Percentiles rank a stretch among this genome's conserved stretches.
These are phyloP conservation scores for Caenorhabditis latens DNA, from an alignment of 1,140 invertebrate genomes.

Conservation along the genomic window DNA sequence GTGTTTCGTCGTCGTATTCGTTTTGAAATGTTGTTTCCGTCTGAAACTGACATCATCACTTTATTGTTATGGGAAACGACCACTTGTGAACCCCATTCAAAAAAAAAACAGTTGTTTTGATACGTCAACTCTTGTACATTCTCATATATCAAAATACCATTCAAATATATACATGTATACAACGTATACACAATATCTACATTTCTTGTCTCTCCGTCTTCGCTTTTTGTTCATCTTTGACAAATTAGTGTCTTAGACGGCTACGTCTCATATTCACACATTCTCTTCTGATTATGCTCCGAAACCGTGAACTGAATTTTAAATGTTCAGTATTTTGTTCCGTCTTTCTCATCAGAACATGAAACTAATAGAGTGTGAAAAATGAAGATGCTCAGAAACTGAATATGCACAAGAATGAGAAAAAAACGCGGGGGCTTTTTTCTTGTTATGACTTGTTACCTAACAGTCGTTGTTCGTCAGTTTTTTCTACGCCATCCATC, in stretches of 20 bases:
- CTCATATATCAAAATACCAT: too few relatives aligned
- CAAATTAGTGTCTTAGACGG: conserved; percentile 7
- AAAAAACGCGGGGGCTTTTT: background rate
- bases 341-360: background rate
- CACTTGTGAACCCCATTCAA: too few relatives aligned
- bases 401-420: background rate
- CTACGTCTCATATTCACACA: background rate
- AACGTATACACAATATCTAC: too few relatives aligned
- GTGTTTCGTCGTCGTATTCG: too few relatives aligned
- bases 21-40: too few relatives aligned
- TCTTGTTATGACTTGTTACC: conserved; percentile 35
- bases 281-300: background rate
- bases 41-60: too few relatives aligned
- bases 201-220: background rate
- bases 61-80: too few relatives aligned
- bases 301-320: background rate
- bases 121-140: too few relatives aligned
- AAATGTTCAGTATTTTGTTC: background rate
- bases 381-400: conserved; percentile 19
- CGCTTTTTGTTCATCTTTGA: conserved; percentile 1
- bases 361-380: conserved; percentile 7
- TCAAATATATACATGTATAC: too few relatives aligned
- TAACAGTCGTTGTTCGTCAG: background rate
- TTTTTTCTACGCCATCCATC: background rate
- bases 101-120: too few relatives aligned